Conservation (phyloP, 2,113 vertebrate species). For the Mohoua ochrocephala region DNA sequence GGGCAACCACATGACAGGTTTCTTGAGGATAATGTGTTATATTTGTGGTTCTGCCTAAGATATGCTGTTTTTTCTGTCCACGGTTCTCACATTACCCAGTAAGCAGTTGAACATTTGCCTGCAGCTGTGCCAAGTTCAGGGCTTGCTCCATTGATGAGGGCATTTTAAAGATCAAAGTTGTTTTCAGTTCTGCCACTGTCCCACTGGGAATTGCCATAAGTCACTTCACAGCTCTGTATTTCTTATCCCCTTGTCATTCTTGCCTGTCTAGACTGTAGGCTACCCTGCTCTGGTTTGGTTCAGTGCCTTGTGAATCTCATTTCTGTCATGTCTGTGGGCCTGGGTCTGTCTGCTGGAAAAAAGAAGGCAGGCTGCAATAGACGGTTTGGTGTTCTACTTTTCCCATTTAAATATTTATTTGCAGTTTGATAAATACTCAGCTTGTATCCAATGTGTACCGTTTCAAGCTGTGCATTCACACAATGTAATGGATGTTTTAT, state of each 20-base stretch:
- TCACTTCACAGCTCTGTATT: not conserved
- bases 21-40: not conserved
- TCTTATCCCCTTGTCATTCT: not conserved
- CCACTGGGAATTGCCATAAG: not conserved
- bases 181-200: not conserved
- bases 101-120: not conserved
- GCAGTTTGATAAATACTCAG: not conserved
- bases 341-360: not conserved
- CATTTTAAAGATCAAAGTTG: not conserved
- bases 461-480: not conserved
- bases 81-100: not conserved
- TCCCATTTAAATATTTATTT: not conserved
- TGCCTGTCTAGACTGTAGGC: not conserved
- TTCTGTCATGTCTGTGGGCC: not conserved
- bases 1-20: not conserved
- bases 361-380: not conserved
- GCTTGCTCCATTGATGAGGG: not conserved
- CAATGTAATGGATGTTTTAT: not conserved
- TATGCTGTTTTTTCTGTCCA: not conserved
- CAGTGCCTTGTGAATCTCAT: not conserved
- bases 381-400: not conserved
- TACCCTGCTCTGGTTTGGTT: not conserved
- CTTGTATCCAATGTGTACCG: not conserved
- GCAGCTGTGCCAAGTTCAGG: not conserved
- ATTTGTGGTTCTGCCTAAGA: not conserved